Evolutionary conservation across 2,797 vertebrate species (phyloP).

Genomic region (Fistularia tabacaria): DNA sequence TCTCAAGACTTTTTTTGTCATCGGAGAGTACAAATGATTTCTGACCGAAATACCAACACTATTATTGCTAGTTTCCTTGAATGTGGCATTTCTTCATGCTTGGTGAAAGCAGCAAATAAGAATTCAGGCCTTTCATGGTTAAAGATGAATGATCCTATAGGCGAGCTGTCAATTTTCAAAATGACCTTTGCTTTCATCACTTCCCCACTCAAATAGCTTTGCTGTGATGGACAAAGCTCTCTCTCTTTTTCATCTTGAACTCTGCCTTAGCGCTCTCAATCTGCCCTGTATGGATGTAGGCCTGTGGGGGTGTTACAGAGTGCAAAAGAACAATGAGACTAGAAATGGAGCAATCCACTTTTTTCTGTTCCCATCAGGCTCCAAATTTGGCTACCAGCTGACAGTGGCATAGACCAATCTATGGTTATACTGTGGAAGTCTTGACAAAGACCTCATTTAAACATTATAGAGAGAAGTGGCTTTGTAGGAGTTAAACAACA

Average conservation of each 20-base stretch:
- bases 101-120: constrained; percentile 41
- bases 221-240: constrained; percentile 55
- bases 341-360: too few relatives aligned
- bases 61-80: constrained; percentile 46
- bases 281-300: constrained; percentile 27
- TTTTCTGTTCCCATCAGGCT: too few relatives aligned
- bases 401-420: too few relatives aligned
- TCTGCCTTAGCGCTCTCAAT: constrained; percentile 42
- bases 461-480: too few relatives aligned
- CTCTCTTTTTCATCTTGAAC: constrained; percentile 59
- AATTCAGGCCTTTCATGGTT: constrained; percentile 36
- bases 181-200: constrained; percentile 65
- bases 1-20: too few relatives aligned
- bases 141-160: constrained; percentile 52
- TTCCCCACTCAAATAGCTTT: constrained; percentile 44
- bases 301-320: constrained; percentile 1
- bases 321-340: too few relatives aligned
- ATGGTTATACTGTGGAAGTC: too few relatives aligned
- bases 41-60: constrained; percentile 34
- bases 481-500: too few relatives aligned
- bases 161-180: constrained; percentile 65
- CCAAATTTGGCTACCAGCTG: too few relatives aligned
- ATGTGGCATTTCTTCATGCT: constrained; percentile 41
- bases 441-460: too few relatives aligned
- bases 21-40: constrained; percentile 27